Evolutionary conservation across 2,888 invertebrate genomes (phyloP).

Genomic region (Trachelus tabidus): DNA sequence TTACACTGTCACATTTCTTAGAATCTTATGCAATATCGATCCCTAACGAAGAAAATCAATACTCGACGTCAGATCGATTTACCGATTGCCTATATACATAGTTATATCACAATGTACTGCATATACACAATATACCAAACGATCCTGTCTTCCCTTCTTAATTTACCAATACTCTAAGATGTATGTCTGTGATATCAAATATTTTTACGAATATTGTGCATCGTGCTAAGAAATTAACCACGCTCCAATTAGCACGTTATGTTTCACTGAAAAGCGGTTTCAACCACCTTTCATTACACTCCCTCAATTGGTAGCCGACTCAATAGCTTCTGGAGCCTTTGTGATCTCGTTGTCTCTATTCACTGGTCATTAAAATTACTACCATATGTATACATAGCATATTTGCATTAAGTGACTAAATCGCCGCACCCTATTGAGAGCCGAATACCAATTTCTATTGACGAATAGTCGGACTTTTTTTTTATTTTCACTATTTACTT

Average conservation of each 20-base stretch:
- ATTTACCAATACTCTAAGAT: neutral
- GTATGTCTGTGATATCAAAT: neutral
- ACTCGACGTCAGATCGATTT: neutral
- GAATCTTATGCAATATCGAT: neutral
- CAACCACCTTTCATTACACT: neutral
- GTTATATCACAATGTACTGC: neutral
- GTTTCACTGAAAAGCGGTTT: slow-evolving; percentile 1
- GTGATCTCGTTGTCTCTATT: neutral
- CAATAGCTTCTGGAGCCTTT: neutral
- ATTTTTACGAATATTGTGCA: neutral
- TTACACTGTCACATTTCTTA: neutral
- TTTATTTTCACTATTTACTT: neutral
- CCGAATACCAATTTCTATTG: neutral
- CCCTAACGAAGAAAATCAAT: neutral
- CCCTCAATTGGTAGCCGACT: neutral
- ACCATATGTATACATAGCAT: neutral
- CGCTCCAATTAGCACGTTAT: neutral
- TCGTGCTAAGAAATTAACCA: neutral
- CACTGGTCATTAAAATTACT: neutral
- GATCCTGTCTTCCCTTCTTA: too few relatives aligned
- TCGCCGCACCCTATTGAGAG: neutral
- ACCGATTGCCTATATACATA: neutral
- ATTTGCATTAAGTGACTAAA: neutral
- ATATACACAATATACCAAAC: too few relatives aligned
- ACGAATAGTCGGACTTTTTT: neutral